Percentiles rank a stretch among this genome's conserved stretches.
Conservation (phyloP, 2,888 invertebrate species). For the Anorthoa munda region DNA sequence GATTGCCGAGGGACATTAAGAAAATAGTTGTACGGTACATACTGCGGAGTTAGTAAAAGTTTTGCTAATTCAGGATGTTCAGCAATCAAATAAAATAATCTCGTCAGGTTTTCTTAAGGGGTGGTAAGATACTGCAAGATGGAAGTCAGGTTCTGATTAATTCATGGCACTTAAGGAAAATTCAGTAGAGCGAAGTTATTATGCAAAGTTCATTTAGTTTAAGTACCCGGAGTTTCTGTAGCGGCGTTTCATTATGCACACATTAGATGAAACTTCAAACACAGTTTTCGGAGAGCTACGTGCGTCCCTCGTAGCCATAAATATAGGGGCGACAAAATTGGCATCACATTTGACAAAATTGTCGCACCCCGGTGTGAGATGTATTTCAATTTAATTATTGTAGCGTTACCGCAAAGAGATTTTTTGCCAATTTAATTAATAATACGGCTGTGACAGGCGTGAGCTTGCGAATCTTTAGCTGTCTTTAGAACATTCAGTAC, state of each 20-base stretch:
- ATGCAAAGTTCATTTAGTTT: constrained; percentile 70
- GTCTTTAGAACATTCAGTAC: neutral
- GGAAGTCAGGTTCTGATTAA: constrained; percentile 61
- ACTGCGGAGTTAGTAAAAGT: constrained; percentile 4
- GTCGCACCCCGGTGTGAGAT: neutral
- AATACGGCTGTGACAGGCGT: constrained; percentile 7
- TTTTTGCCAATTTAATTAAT: constrained; percentile 30
- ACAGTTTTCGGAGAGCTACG: constrained; percentile 24
- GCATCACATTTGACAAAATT: constrained; percentile 14
- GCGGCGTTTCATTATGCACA: constrained; percentile 67
- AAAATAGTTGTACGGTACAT: too few species aligned
- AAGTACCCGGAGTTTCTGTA: constrained; percentile 64
- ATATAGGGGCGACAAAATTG: constrained; percentile 23
- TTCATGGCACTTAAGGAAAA: constrained; percentile 65
- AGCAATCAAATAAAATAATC: constrained; percentile 36
- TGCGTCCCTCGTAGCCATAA: neutral
- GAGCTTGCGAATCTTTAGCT: neutral
- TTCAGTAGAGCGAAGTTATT: constrained; percentile 61
- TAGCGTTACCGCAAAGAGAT: constrained; percentile 15
- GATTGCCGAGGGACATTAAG: too few species aligned
- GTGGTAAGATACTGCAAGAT: constrained; percentile 42
- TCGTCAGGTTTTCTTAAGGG: constrained; percentile 16
- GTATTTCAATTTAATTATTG: constrained; percentile 37
- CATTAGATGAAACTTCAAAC: constrained; percentile 50
- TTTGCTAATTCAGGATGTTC: constrained; percentile 4